Evolutionary conservation across 2,888 invertebrate species (phyloP), one percentile per base, ranked within the genome.

Genomic region (Helobdella robusta): DNA sequence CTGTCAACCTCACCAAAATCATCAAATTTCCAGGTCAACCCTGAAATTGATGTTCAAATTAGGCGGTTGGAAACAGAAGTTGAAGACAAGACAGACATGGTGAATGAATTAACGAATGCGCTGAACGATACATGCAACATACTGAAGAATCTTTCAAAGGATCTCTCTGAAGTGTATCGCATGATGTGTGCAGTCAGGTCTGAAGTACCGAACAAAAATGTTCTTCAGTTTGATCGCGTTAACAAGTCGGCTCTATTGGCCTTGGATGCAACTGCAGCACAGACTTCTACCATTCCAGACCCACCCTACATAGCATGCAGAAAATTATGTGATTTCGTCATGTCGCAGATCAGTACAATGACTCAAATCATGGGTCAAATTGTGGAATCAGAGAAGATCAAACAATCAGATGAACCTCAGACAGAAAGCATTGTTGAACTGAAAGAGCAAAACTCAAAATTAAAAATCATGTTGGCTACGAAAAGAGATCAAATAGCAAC

Each of bases 401-500:
- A 62, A 20, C 62, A 50, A 28, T n/a, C 50, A 20, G 23, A 62
- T 32, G 62, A 62, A 3, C 62, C 62, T 46, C 62, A 62, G 48
- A 62, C 44, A 18, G 62, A 72, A 18, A 75, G 77, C 68, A 69
- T 74, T 25, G 72, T 73, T 44, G 87, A 98, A 75, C 82, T 94
- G 0, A 91, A 93, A 77, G 94, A 95, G 78, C 94, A 97, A 83
- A 78, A 81, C 68, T 75, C 79, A 34, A 82, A 92, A 80, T 85
- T 97, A 70, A 93, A 95, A 82, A 91, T 94, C 62, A 84, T 95
- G 76, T 81, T 97, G 73, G 92, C 93, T 18, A 92, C 94, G 36
- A 97, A 97, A 81, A 86, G 94, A 68, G 97, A 97, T 78, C 98
- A 98, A 84, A 93, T 98, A 76, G 93, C 94, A 52, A 97, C 97